A percentile compares a stretch with the other conserved stretches of the same genome.
Conservation (phyloP, 2,888 invertebrate species). For the Aromia moschata region DNA sequence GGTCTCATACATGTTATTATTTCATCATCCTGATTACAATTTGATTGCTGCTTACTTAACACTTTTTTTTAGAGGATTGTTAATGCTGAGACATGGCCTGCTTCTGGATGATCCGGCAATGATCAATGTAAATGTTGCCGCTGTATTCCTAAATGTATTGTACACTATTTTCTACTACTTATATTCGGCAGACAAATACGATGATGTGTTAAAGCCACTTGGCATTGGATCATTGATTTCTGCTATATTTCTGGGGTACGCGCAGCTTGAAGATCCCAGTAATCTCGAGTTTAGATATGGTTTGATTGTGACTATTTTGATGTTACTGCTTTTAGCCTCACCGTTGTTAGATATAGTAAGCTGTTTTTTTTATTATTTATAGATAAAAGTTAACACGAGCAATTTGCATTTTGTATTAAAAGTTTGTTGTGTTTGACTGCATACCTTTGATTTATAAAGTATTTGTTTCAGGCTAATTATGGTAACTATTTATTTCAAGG, state of each 20-base stretch:
- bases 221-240: conserved; percentile 68
- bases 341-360: conserved; percentile 77
- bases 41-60: too few relatives aligned
- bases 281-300: conserved; percentile 77
- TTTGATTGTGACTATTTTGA: conserved; percentile 72
- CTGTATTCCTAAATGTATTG: conserved; percentile 72
- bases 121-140: conserved; percentile 81
- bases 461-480: too few relatives aligned
- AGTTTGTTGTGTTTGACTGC: too few relatives aligned
- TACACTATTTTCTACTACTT: conserved; percentile 75
- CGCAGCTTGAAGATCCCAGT: conserved; percentile 71
- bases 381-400: too few relatives aligned
- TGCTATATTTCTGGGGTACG: conserved; percentile 71
- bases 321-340: conserved; percentile 74
- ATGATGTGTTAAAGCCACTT: conserved; percentile 67
- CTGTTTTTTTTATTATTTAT: too few relatives aligned
- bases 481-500: too few relatives aligned
- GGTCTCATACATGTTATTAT: too few relatives aligned
- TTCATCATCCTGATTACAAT: too few relatives aligned
- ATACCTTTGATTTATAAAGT: too few relatives aligned
- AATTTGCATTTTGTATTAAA: too few relatives aligned
- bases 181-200: conserved; percentile 68
- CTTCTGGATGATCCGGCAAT: conserved; percentile 79
- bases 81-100: conserved; percentile 80
- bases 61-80: conserved; percentile 72